Percentiles rank a stretch among this genome's conserved stretches.
Conservation (phyloP, 2,113 vertebrate species). For the Pterophyllum scalare region DNA sequence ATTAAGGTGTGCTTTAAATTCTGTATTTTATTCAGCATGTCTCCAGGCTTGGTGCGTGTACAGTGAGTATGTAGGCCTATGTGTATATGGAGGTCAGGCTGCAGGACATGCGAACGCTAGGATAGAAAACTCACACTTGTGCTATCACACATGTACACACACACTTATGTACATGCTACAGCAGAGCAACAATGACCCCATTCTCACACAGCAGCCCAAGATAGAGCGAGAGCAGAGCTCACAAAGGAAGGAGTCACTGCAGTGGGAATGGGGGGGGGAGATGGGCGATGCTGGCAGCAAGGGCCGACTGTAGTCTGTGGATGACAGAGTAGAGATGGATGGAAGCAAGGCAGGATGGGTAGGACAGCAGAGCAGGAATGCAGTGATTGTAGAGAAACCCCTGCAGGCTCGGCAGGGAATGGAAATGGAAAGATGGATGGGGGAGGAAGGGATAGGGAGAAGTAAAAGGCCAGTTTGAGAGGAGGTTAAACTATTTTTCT, state of each 20-base stretch:
- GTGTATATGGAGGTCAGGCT: slow-evolving; percentile 45
- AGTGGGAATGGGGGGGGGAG: slow-evolving; percentile 16
- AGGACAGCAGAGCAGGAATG: slow-evolving; percentile 50
- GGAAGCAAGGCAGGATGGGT: slow-evolving; percentile 55
- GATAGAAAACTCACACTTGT: slow-evolving; percentile 40
- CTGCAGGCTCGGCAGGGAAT: slow-evolving; percentile 62
- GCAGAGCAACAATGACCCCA: slow-evolving; percentile 80
- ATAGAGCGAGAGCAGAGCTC: slow-evolving; percentile 68
- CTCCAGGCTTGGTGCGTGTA: not conserved
- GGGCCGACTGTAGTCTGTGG: slow-evolving; percentile 54
- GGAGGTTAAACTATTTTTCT: slow-evolving; percentile 56
- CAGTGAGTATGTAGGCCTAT: slow-evolving; percentile 9
- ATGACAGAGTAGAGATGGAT: slow-evolving; percentile 61
- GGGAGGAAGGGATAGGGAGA: slow-evolving; percentile 40
- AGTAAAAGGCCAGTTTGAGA: slow-evolving; percentile 47
- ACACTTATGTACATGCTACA: slow-evolving; percentile 45
- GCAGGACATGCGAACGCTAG: slow-evolving; percentile 42
- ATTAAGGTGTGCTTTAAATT: not conserved
- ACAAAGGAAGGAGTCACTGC: slow-evolving; percentile 78
- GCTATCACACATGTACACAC: slow-evolving; percentile 24
- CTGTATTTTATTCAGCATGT: not conserved
- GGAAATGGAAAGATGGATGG: slow-evolving; percentile 50
- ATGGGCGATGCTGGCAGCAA: slow-evolving; percentile 41
- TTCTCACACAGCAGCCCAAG: slow-evolving; percentile 78
- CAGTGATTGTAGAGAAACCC: slow-evolving; percentile 56